Evolutionary conservation across 1,140 invertebrate species (phyloP).

Genomic region (Rhizoglyphus robini): DNA sequence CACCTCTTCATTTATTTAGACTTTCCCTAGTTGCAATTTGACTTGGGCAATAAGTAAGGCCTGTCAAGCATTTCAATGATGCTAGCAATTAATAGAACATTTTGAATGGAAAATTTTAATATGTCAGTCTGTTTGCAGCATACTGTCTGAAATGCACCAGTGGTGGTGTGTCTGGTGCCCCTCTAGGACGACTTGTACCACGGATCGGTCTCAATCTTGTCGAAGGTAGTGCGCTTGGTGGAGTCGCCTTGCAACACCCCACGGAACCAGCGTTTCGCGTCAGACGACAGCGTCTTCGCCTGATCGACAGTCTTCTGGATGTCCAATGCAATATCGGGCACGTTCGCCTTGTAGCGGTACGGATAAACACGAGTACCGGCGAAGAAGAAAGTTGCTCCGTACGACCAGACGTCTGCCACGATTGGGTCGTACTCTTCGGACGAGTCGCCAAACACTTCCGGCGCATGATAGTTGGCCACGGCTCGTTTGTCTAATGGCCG

Average conservation of each 20-base stretch:
- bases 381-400: slow-evolving; percentile 1
- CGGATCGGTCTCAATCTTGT: not conserved
- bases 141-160: too few species aligned
- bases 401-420: not conserved
- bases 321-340: not conserved
- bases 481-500: not conserved
- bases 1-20: too few species aligned
- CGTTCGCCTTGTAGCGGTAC: not conserved
- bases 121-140: too few species aligned
- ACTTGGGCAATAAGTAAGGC: too few species aligned
- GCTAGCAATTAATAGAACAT: too few species aligned
- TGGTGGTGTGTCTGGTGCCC: too few species aligned
- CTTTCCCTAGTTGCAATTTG: too few species aligned
- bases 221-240: not conserved
- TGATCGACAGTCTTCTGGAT: not conserved
- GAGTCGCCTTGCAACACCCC: not conserved
- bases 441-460: not conserved
- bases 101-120: too few species aligned
- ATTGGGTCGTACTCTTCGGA: slow-evolving; percentile 4
- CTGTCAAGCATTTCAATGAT: too few species aligned
- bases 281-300: not conserved
- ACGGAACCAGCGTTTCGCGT: not conserved
- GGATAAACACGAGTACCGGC: not conserved
- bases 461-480: not conserved
- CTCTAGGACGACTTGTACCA: not conserved